Evolutionary conservation across 2,797 vertebrate species (phyloP).

Genomic region (Prionace glauca): DNA sequence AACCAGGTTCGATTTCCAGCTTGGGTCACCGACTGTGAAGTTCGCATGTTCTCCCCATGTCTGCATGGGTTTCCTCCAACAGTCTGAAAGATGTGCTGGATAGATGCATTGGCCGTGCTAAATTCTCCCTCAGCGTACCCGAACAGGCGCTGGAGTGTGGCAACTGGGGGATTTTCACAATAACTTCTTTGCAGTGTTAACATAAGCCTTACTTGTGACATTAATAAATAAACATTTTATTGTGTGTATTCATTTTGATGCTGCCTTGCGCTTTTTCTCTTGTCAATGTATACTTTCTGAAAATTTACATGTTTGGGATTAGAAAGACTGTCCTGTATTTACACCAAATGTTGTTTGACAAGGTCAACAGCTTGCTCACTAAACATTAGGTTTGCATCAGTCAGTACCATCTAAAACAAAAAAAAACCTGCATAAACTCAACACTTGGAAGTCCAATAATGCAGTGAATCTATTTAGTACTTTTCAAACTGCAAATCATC

Average conservation of each 20-base stretch:
- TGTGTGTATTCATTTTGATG: not conserved
- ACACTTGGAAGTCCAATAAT: not conserved
- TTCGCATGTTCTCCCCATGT: too few relatives aligned
- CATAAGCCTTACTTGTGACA: too few relatives aligned
- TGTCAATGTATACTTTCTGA: not conserved
- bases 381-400: not conserved
- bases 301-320: not conserved
- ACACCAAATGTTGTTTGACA: not conserved
- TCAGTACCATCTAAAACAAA: not conserved
- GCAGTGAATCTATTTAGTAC: not conserved
- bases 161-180: too few relatives aligned
- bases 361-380: not conserved
- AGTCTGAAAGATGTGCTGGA: too few relatives aligned
- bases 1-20: too few relatives aligned
- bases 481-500: not conserved
- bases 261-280: not conserved
- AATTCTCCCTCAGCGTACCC: too few relatives aligned
- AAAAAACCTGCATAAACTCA: not conserved
- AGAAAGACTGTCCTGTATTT: not conserved
- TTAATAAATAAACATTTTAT: too few relatives aligned
- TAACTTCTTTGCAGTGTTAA: too few relatives aligned
- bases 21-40: too few relatives aligned
- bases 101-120: too few relatives aligned
- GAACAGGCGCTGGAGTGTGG: too few relatives aligned
- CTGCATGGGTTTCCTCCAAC: too few relatives aligned